Evolutionary conservation across 2,888 invertebrate genomes (phyloP).

Genomic region (Sinodicranocentrus sp.): DNA sequence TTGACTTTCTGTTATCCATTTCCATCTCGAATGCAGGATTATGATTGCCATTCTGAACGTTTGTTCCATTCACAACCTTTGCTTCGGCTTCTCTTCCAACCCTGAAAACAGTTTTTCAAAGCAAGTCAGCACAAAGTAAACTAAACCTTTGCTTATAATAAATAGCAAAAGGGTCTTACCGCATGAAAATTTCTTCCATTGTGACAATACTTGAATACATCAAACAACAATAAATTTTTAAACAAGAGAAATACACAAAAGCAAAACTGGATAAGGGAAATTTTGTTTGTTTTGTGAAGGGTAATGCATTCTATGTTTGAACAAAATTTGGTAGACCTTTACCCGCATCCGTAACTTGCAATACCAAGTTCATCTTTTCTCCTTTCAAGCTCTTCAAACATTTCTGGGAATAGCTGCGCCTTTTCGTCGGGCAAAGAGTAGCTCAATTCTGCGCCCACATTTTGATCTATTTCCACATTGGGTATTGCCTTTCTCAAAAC

Average conservation of each 20-base stretch:
- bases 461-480: conserved; percentile 83
- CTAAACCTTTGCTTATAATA: no score
- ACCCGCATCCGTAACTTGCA: conserved; percentile 86
- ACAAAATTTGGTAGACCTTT: conserved; percentile 1
- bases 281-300: no score
- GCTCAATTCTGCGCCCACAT: conserved; percentile 87
- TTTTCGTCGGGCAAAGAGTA: conserved; percentile 84
- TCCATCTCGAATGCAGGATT: conserved; percentile 14
- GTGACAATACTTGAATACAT: conserved; percentile 57
- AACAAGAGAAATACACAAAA: no score
- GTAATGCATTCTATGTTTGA: background rate
- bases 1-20: conserved; percentile 3
- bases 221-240: conserved; percentile 3
- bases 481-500: conserved; percentile 84
- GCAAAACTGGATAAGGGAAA: no score
- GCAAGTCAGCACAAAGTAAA: background rate
- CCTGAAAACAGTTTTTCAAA: conserved; percentile 8
- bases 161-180: no score
- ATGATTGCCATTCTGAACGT: conserved; percentile 5
- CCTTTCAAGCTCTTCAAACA: conserved; percentile 85
- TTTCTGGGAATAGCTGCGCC: conserved; percentile 83
- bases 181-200: conserved; percentile 93
- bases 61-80: conserved; percentile 30
- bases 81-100: conserved; percentile 70
- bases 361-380: conserved; percentile 83